Evolutionary conservation across 2,888 invertebrate species (phyloP), one percentile per base, ranked within the genome.

Genomic region (Lithophane socia): DNA sequence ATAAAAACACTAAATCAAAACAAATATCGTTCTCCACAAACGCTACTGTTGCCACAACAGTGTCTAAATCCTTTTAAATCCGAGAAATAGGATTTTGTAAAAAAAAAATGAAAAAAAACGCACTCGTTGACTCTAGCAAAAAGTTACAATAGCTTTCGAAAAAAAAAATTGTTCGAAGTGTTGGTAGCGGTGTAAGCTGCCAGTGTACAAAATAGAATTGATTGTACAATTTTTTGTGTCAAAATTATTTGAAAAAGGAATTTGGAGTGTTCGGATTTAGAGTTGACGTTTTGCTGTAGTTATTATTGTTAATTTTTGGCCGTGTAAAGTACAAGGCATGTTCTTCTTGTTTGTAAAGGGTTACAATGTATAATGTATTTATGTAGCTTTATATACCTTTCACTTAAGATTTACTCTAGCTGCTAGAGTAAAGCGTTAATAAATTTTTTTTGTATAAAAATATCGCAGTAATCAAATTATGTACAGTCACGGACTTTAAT

Each of bases 61-160:
- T 96, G 94, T 95, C 95, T 93, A 95, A 96, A 96, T 96, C 96
- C 96, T 91, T 95, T 95, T 93, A 95, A 96, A 96, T 95, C 96
- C 95, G 95, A 95, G 94, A 96, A 96, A 96, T 95, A 93, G 95
- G 96, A 95, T 96, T 96, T 95, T 85, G 80, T 76, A 88, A 92
- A 93, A 94, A 95, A 94, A 92, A 87, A 0, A 1, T 2, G 58
- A 88, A 91, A 93, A 94, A 94, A 93, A 91, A 84, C 79, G 84
- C 90, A 90, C 96, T 96, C 95, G 95, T 96, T 96, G 96, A 96
- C 96, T 96, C 92, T 90, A 87, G 92, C 93, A 92, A 93, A 94
- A 92, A 88, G 92, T 85, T 92, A 95, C 95, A 96, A 96, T 94
- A 85, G 93, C 77, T 79, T 88, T 89, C 86, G 75, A 82, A 87